Evolutionary conservation across 2,888 invertebrate genomes (phyloP).

Genomic region (Perdita meconis): DNA sequence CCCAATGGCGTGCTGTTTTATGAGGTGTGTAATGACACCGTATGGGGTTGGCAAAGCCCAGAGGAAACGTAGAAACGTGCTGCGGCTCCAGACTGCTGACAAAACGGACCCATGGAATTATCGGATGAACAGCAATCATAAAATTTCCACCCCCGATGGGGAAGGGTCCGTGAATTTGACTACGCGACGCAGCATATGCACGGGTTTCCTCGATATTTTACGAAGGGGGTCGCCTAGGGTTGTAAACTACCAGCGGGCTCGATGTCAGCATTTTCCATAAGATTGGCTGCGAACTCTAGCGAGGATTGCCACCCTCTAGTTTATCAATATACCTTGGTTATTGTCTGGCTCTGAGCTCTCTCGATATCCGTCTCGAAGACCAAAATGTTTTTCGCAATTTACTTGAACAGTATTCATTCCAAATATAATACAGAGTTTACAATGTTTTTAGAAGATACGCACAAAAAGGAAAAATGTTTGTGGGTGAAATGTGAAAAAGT

Average conservation of each 20-base stretch:
- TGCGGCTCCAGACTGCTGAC: not conserved
- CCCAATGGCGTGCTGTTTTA: slow-evolving; percentile 77
- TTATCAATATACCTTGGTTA: slow-evolving; percentile 44
- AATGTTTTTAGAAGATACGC: too few species aligned
- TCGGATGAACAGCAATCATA: slow-evolving; percentile 76
- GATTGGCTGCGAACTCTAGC: slow-evolving; percentile 49
- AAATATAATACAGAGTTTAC: too few species aligned
- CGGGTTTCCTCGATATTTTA: slow-evolving; percentile 60
- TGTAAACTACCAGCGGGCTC: slow-evolving; percentile 70
- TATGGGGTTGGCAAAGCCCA: slow-evolving; percentile 78
- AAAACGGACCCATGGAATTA: slow-evolving; percentile 51
- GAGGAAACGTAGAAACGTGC: slow-evolving; percentile 82
- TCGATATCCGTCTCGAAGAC: too few species aligned
- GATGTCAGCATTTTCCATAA: slow-evolving; percentile 72
- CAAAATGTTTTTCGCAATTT: too few species aligned
- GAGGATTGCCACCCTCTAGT: slow-evolving; percentile 35
- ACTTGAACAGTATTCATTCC: too few species aligned
- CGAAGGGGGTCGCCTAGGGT: slow-evolving; percentile 60
- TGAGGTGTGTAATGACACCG: slow-evolving; percentile 82
- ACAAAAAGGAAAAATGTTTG: too few species aligned
- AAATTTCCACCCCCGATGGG: slow-evolving; percentile 68
- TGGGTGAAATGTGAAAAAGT: too few species aligned
- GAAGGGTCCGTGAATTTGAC: slow-evolving; percentile 64
- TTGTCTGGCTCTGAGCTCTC: slow-evolving; percentile 10
- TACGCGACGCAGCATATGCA: slow-evolving; percentile 55